Evolutionary conservation across 2,888 invertebrate species (phyloP), one percentile per base, ranked within the genome.

Genomic region (Machimus rusticus): DNA sequence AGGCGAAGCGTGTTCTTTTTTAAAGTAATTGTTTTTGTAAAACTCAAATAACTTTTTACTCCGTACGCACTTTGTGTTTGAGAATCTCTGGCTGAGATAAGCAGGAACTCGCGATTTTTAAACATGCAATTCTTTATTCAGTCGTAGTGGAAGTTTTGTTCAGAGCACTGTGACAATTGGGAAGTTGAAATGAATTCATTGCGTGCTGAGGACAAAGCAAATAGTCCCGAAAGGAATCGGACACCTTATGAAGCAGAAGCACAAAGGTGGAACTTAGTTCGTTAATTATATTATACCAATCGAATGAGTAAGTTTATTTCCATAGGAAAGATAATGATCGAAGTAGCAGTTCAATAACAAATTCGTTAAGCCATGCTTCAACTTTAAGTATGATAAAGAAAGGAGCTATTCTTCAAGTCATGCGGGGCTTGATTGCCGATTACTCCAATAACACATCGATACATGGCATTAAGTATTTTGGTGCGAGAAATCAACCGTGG

Each of bases 391-490:
- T 46, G 16, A 14, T 46, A 4, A 46, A 46, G 16, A 46, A 16
- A 46, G 14, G 43, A 14, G 43, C 43, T 46, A 16, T 46, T 16
- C 43, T 46, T 46, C 14, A 46, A 14, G 43, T 8, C 0, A 46
- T 46, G 4, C 43, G 43, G 3, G 43, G 43, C 16, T 16, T 84
- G 9, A 28, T 87, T 28, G 34, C 82, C n/a, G 87, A 87, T 37
- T 87, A 87, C 66, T 87, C 84, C 1, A 77, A 84, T 43, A 76
- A 55, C 39, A 87, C 87, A 37, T 87, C 94, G 90, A 93, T 94
- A 1, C 94, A 94, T 89, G 94, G 94, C 1, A 91, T 94, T 3
- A 93, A 93, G 89, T 94, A 94, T 89, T 92, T 94, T 37, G 94
- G 94, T 9, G 94, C 94, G 89, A 55, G 43, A 34, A 66, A 87